Conservation (phyloP, 2,113 vertebrate species). For the Pagrus major region DNA sequence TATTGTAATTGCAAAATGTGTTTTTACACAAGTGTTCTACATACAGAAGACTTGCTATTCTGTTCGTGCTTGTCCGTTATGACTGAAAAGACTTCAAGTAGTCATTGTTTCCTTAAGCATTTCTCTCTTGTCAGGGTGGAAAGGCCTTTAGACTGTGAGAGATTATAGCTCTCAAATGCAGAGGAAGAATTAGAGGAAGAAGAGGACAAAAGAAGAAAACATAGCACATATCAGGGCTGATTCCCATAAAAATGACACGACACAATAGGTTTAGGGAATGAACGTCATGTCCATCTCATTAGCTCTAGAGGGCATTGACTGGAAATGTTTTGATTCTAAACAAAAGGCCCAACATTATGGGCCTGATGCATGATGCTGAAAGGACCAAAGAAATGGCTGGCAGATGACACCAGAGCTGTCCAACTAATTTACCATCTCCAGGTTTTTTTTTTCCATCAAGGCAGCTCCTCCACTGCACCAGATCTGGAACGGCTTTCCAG, state of each 20-base stretch:
- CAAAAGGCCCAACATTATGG: not conserved
- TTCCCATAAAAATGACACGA: constrained; percentile 16
- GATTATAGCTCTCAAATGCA: not conserved
- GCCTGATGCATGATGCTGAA: not conserved
- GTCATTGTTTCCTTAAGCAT: not conserved
- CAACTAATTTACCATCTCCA: constrained; percentile 40
- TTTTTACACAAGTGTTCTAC: too few species aligned
- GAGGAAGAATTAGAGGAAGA: not conserved
- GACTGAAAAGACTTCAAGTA: too few species aligned
- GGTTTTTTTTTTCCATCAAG: constrained; percentile 29
- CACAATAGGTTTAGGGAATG: not conserved
- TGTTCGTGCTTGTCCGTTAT: too few species aligned
- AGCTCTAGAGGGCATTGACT: not conserved
- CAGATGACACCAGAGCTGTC: constrained; percentile 1
- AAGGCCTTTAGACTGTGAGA: not conserved
- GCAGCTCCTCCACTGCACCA: constrained; percentile 37
- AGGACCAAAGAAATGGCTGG: constrained; percentile 5
- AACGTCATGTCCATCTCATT: not conserved
- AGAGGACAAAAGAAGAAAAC: not conserved
- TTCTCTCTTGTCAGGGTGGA: not conserved
- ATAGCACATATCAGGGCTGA: not conserved
- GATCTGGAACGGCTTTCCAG: constrained; percentile 64
- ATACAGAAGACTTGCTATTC: too few species aligned
- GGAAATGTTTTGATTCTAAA: not conserved
- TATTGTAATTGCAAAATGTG: too few species aligned